Base-by-base conservation (phyloP, 2,797 vertebrate species). In the Lerista edwardsae region DNA sequence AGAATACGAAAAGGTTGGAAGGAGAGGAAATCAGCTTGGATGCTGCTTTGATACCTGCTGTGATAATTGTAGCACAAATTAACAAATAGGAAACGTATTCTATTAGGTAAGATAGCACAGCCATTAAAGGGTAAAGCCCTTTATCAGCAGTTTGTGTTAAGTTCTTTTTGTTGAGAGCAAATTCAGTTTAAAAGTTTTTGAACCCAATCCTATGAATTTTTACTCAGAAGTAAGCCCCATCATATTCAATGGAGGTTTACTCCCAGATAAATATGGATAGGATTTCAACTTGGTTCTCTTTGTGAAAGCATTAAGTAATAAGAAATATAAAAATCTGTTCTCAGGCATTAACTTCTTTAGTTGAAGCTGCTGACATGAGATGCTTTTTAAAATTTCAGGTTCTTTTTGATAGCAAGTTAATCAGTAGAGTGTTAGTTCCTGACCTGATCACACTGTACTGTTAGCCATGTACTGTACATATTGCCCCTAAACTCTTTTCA, bases 41-140 rank as follows among this genome's bases (percentile, higher is more conserved):
- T 68, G 72, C 80, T 34, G 87, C 64, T 89, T 90, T 86, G 7
- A 44, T 87, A 62, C 74, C 51, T 83, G 36, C 71, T 86, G 83
- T 84, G 90, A 90, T 89, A 91, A 85, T 85, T 62, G 6, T 1
- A 82, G 67, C 76, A 72, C 9, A 36, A 86, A 67, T 86, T 75
- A 69, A 47, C 69, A 64, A 83, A 47, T 0, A 82, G 84, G 69
- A 10, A 80, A 64, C 57, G 79, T 61, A 59, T 34, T 79, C 7
- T 4, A 14, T 6, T 59, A 27, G 86, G 27, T 27, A 61, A 29
- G 10, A 75, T 79, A 44, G 67, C 19, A n/a, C 41, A 55, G 11
- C 12, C 80, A 59, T 81, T 71, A 61, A 55, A 65, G n/a, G 17
- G 12, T 76, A 0, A 57, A 31, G 76, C 64, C 3, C 1, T 1